These are phyloP conservation scores for Trogon melanurus DNA, from an alignment of 2,113 vertebrate species.

Conservation along the genomic window DNA sequence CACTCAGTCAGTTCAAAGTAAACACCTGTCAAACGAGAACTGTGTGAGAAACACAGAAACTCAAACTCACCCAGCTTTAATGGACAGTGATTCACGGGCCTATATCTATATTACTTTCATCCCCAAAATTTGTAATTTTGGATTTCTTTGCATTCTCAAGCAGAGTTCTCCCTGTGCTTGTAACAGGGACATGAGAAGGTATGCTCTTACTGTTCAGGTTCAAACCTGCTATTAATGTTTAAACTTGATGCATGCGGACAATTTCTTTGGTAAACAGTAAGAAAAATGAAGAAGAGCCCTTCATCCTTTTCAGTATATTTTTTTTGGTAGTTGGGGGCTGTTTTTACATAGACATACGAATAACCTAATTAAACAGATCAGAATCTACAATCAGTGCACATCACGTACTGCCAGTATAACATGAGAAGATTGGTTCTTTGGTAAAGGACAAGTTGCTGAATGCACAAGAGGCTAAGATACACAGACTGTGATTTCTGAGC, in stretches of 20 bases:
- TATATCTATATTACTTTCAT: background rate
- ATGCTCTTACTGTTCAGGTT: background rate
- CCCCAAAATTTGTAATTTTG: background rate
- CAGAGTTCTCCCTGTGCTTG: background rate
- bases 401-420: background rate
- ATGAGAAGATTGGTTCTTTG: background rate
- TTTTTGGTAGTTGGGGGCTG: background rate
- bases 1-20: background rate
- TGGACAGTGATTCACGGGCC: background rate
- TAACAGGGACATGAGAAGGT: background rate
- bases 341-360: background rate
- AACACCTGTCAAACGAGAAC: background rate
- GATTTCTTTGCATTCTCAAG: background rate
- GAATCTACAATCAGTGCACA: background rate
- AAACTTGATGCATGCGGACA: background rate
- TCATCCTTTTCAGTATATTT: background rate
- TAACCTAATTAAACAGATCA: background rate
- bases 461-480: background rate
- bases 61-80: background rate
- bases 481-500: background rate
- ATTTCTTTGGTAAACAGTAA: background rate
- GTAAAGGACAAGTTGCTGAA: background rate
- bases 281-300: background rate
- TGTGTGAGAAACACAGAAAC: background rate
- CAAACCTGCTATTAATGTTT: background rate